Percentiles rank a stretch among this genome's conserved stretches.
phyloP scores from a whole-genome alignment of 2,797 vertebrate genomes.

The Aplochiton taeniatus region DNA sequence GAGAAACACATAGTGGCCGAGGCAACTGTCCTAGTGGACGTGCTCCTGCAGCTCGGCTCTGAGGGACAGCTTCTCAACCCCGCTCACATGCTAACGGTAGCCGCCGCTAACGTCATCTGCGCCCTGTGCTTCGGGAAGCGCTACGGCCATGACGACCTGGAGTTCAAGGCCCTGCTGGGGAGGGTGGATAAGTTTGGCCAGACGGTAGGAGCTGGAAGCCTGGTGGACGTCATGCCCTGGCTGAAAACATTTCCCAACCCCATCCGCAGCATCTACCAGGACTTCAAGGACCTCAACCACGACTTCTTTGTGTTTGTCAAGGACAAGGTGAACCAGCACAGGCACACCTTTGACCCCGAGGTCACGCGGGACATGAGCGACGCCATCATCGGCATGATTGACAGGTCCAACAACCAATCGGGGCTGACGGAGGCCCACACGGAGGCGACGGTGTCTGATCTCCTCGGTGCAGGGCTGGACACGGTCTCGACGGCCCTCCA shows the following conservation, averaged over 20 bases:
- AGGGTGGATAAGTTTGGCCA: constrained; percentile 74
- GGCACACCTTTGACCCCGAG: constrained; percentile 66
- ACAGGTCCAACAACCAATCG: constrained; percentile 31
- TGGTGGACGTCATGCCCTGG: constrained; percentile 87
- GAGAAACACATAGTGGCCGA: constrained; percentile 80
- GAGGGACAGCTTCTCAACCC: constrained; percentile 71
- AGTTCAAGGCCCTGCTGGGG: constrained; percentile 76
- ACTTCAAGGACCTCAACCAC: constrained; percentile 75
- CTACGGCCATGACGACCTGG: constrained; percentile 75
- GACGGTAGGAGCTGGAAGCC: constrained; percentile 82
- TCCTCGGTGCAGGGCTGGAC: constrained; percentile 81
- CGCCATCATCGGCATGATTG: constrained; percentile 70
- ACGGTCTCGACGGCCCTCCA: constrained; percentile 76
- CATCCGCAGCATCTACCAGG: constrained; percentile 72
- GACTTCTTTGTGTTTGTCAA: constrained; percentile 78
- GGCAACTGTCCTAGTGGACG: constrained; percentile 70
- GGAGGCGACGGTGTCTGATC: constrained; percentile 74
- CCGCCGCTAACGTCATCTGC: constrained; percentile 82
- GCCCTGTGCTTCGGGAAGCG: constrained; percentile 84
- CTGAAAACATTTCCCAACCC: constrained; percentile 82
- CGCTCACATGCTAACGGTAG: constrained; percentile 70
- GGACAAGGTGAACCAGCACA: constrained; percentile 74
- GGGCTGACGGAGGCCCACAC: constrained; percentile 67
- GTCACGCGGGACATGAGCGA: constrained; percentile 76
- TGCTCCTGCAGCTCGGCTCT: constrained; percentile 61